Evolutionary conservation across 2,888 invertebrate species (phyloP).

Genomic region (Agapostemon virescens): DNA sequence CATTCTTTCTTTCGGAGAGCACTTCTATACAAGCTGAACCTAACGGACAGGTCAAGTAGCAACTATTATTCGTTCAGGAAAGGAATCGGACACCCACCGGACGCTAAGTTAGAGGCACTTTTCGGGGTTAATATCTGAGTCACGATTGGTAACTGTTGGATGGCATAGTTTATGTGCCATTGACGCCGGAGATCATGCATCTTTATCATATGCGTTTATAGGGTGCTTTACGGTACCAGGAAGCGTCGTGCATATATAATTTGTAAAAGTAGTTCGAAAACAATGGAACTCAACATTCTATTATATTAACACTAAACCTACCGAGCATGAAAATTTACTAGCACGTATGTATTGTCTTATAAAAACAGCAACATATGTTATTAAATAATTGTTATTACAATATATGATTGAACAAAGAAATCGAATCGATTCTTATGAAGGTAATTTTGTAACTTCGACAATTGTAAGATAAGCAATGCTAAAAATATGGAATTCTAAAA

Average conservation of each 20-base stretch:
- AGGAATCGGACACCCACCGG: not conserved
- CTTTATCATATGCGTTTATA: not conserved
- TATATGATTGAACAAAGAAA: too few species aligned
- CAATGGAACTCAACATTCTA: not conserved
- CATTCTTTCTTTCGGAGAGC: not conserved
- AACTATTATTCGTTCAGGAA: not conserved
- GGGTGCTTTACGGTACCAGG: not conserved
- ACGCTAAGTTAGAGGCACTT: not conserved
- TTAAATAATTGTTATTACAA: too few species aligned
- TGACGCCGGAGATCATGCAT: not conserved
- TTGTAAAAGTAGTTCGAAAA: not conserved
- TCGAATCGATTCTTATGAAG: too few species aligned
- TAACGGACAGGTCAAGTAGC: not conserved
- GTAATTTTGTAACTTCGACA: too few species aligned
- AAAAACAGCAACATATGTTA: too few species aligned
- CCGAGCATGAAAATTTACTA: too few species aligned
- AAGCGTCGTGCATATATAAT: not conserved
- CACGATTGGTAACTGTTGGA: not conserved
- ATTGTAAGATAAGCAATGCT: too few species aligned
- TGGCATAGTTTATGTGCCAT: not conserved
- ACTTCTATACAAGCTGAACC: not conserved
- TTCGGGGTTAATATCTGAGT: conserved; percentile 6
- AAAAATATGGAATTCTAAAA: too few species aligned
- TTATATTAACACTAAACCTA: too few species aligned
- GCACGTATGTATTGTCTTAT: too few species aligned